These are phyloP conservation scores for Brachionus sp. DNA, from an alignment of 1,140 invertebrate species.

Conservation along the genomic window DNA sequence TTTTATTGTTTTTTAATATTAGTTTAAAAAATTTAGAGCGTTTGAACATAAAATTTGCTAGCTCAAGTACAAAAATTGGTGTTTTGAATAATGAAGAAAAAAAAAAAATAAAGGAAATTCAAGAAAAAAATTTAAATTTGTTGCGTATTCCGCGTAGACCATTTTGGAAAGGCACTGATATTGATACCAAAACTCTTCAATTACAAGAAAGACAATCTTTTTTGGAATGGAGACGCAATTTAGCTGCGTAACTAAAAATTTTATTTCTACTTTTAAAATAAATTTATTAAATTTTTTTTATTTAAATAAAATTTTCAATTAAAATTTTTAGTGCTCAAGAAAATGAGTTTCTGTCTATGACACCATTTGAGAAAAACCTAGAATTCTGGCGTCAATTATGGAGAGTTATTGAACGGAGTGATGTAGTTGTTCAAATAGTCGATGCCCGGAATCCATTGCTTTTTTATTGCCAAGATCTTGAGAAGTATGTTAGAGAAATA, in stretches of 20 bases:
- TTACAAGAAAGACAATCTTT: conserved; percentile 74
- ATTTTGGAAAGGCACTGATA: conserved; percentile 71
- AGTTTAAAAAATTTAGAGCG: conserved; percentile 67
- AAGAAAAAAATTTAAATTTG: conserved; percentile 67
- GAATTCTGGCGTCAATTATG: conserved; percentile 98
- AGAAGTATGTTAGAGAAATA: conserved; percentile 83
- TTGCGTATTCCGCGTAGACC: conserved; percentile 80
- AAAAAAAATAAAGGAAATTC: conserved; percentile 63
- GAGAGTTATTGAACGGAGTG: conserved; percentile 90
- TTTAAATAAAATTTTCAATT: not conserved
- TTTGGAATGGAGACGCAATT: conserved; percentile 77
- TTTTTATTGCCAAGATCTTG: conserved; percentile 89
- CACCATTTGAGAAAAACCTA: conserved; percentile 95
- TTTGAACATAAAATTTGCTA: conserved; percentile 76
- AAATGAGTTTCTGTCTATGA: conserved; percentile 63
- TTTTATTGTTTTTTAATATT: not conserved
- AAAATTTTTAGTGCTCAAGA: not conserved
- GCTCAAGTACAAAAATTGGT: conserved; percentile 64
- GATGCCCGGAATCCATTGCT: conserved; percentile 93
- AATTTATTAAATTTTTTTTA: not conserved
- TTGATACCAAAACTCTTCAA: conserved; percentile 70
- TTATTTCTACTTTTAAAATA: not conserved
- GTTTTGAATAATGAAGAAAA: conserved; percentile 68
- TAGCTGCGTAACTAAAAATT: conserved; percentile 63
- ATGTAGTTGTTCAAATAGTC: conserved; percentile 89